Conservation (phyloP, 2,113 vertebrate species). For the Grammomys surdaster region DNA sequence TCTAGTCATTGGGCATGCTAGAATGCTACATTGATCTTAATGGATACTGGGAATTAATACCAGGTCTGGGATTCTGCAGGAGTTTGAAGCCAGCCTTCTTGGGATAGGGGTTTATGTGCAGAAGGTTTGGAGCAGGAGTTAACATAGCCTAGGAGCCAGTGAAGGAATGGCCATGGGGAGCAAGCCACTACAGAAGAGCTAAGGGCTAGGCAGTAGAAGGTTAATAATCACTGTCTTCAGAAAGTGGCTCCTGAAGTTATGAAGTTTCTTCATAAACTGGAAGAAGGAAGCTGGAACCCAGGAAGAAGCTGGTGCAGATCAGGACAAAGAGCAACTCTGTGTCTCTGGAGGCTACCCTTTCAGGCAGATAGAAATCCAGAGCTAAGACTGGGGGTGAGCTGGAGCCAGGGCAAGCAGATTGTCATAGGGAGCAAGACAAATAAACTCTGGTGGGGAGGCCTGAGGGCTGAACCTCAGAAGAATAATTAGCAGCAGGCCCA, state of each 20-base stretch:
- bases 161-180: neutral
- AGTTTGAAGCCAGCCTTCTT: neutral
- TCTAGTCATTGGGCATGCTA: neutral
- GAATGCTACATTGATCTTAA: neutral
- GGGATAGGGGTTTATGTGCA: neutral
- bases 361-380: neutral
- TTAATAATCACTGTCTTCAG: neutral
- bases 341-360: neutral
- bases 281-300: neutral
- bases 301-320: neutral
- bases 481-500: neutral
- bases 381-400: neutral
- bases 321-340: neutral
- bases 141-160: neutral
- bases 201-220: neutral
- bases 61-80: neutral
- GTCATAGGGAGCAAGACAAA: neutral
- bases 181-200: fast-evolving
- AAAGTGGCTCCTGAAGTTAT: neutral
- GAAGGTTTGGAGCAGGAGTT: fast-evolving
- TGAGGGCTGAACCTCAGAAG: neutral
- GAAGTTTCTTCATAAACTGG: neutral
- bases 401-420: neutral
- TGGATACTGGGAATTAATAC: neutral
- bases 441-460: neutral